phyloP scores from a whole-genome alignment of 2,113 vertebrate species.

The Triplophysa dalaica region DNA sequence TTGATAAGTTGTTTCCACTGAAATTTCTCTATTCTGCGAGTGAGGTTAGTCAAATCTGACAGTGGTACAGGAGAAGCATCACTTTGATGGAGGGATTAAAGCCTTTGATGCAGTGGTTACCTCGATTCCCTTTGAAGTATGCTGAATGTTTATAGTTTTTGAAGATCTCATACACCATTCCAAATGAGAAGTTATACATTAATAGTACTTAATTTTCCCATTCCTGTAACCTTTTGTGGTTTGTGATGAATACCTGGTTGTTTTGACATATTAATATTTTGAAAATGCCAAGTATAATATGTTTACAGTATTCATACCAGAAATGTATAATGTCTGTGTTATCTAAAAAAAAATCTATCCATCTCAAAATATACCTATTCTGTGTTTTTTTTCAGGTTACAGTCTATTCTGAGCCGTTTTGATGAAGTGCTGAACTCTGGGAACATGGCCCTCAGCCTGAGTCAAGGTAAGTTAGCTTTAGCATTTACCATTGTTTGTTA shows the following conservation, averaged over 20 bases:
- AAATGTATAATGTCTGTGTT: not conserved
- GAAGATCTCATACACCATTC: not conserved
- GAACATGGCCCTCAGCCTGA: slow-evolving; percentile 86
- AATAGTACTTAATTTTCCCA: too few species aligned
- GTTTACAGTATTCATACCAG: too few species aligned
- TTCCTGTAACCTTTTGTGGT: not conserved
- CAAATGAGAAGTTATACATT: not conserved
- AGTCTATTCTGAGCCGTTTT: slow-evolving; percentile 89
- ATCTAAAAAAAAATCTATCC: not conserved
- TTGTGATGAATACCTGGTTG: not conserved
- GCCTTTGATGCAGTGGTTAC: not conserved
- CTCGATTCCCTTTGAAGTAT: slow-evolving; percentile 8
- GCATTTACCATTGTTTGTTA: not conserved
- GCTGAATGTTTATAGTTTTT: not conserved
- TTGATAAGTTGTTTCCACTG: not conserved
- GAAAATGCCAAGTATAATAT: too few species aligned
- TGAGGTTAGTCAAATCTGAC: not conserved
- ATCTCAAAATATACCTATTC: not conserved
- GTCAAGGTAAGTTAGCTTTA: slow-evolving; percentile 81
- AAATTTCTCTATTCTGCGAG: not conserved
- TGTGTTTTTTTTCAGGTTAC: slow-evolving; percentile 78
- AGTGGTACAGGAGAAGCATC: not conserved
- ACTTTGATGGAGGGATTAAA: slow-evolving; percentile 10
- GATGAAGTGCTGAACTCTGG: slow-evolving; percentile 92
- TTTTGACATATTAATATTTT: too few species aligned